Evolutionary conservation across 2,113 vertebrate species (phyloP), one percentile per base, ranked within the genome.

Genomic region (Periophthalmus modestus): DNA sequence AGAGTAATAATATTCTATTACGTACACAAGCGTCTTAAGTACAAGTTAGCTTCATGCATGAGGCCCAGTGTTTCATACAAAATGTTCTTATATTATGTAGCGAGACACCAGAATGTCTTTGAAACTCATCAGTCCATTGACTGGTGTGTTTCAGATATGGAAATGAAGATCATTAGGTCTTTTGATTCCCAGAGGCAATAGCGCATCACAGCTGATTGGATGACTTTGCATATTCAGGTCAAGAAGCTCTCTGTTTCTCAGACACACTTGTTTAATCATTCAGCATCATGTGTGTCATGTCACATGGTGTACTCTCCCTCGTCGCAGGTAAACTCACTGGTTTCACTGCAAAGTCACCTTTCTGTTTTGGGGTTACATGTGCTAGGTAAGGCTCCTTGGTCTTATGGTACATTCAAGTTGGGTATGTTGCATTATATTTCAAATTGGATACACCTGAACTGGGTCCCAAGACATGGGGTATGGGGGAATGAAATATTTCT

Each of bases 191-290:
- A 50, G 59, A 73, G 62, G 65, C 59, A 58, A 24, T 67, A 4
- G 47, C 54, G 24, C 33, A 13, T 46, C 62, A 16, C 28, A 12
- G 47, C 58, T 48, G n/a, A 48, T 34, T 66, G 24, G 36, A 79
- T 72, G 28, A 47, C 2, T 11, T 5, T 2, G 48, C 58, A 66
- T 21, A 82, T 84, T 75, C 62, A 71, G 79, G 79, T 82, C 85
- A 80, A 82, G 43, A 21, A 57, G 59, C 43, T 63, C 39, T 76
- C 68, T 72, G 69, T 59, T 57, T 46, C 59, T 59, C 67, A 24
- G 62, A 62, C 47, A 11, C 18, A 54, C 59, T 75, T 34, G 1
- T 61, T 33, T 46, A 80, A 70, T 80, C 43, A 63, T 28, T 18
- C 50, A 62, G 66, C 15, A 28, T 39, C 23, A 68, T 58, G 61